Evolutionary conservation across 2,113 vertebrate genomes (phyloP).

Genomic region (Austrofundulus limnaeus): DNA sequence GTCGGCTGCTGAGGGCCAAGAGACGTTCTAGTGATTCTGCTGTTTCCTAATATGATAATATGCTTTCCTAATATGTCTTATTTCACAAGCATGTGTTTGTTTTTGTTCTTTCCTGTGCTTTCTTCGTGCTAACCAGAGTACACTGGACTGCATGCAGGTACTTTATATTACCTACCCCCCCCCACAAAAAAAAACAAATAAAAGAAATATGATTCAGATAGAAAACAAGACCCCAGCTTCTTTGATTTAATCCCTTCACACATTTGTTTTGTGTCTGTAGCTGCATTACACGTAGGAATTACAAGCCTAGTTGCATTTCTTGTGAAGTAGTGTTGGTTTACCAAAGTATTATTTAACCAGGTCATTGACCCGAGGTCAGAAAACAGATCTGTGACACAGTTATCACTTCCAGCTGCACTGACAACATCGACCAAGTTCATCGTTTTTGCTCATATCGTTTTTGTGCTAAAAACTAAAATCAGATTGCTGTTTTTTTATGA

Average conservation of each 20-base stretch:
- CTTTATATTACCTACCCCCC: constrained; percentile 22
- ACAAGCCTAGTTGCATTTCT: not conserved
- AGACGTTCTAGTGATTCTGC: constrained; percentile 45
- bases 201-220: constrained; percentile 31
- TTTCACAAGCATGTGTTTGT: constrained; percentile 60
- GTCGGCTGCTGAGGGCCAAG: constrained; percentile 22
- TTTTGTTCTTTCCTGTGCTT: constrained; percentile 70
- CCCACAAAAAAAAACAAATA: too few species aligned
- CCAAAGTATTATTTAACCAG: constrained; percentile 25
- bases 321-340: constrained; percentile 10
- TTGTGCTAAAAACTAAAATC: not conserved
- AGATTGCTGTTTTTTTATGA: not conserved
- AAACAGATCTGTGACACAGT: constrained; percentile 19
- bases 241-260: constrained; percentile 6
- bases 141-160: constrained; percentile 99
- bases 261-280: not conserved
- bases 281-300: not conserved
- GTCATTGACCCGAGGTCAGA: constrained; percentile 20
- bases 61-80: constrained; percentile 18
- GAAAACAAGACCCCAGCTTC: constrained; percentile 10
- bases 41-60: constrained; percentile 24
- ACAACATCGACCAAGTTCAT: constrained; percentile 12
- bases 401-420: constrained; percentile 9
- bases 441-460: not conserved
- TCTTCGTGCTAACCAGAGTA: constrained; percentile 83